Evolutionary conservation across 2,797 vertebrate genomes (phyloP), one percentile per base, ranked within the genome.

Genomic region (Calcarius lapponicus): DNA sequence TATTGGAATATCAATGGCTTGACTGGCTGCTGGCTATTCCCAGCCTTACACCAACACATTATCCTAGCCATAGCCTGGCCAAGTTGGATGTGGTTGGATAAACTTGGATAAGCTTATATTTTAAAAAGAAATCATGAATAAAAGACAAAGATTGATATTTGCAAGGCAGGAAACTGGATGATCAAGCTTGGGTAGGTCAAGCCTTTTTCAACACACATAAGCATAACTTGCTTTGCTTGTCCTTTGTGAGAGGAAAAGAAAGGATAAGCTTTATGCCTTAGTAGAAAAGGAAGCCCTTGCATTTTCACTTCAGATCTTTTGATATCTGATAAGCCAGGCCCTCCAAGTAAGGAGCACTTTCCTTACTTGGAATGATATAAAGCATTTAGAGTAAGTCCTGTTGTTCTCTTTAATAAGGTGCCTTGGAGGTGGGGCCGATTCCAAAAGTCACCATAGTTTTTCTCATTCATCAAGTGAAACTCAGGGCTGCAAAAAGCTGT

Each of bases 201-300:
- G 25, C 10, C 36, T 56, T 80, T 86, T 86, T 38, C 69, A 80
- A 80, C 57, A 36, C 43, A 86, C 21, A 86, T 74, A 62, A 80
- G 70, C 76, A 91, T 86, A 91, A 62, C 88, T 91, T 57, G 88
- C 75, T 86, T 80, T 91, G 75, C 88, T 74, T 57, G 69, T 91
- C 75, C 25, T 74, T 79, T 74, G 75, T 72, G 60, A 72, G 53
- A 50, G 47, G 20, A 3, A 18, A 74, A 50, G 66, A 54, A 43
- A 26, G 54, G 48, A 31, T 57, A 17, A 62, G 36, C 57, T 62
- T 51, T 45, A 62, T 45, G 20, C 56, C 38, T 36, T 26, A 43
- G 29, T 56, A 60, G 54, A 61, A 73, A 43, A 80, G 32, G 42
- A 79, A 90, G 24, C 73, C 40, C 67, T 85, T 61, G 61, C 32